phyloP scores from a whole-genome alignment of 2,113 vertebrate species.

The Anthoscopus minutus region DNA sequence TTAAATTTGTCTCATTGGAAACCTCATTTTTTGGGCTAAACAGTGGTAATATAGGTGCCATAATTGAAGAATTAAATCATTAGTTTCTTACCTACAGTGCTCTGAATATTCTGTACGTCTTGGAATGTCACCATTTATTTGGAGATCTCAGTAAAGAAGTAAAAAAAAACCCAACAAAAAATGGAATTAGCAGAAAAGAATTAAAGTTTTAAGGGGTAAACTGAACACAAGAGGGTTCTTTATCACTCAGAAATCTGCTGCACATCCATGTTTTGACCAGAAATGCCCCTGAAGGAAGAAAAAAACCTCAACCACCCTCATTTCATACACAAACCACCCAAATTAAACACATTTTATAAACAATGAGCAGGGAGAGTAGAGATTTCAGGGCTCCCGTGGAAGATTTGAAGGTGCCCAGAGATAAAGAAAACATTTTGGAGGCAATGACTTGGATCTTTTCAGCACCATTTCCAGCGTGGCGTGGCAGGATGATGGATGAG shows the following conservation, averaged over 20 bases:
- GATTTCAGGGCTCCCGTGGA: not conserved
- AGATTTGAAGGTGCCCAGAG: not conserved
- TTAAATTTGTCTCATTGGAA: not conserved
- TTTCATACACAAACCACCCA: not conserved
- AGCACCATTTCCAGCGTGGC: not conserved
- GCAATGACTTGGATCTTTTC: conserved; percentile 49
- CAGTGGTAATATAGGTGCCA: not conserved
- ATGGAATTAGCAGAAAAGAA: not conserved
- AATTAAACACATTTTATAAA: not conserved
- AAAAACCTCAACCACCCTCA: not conserved
- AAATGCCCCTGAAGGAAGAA: not conserved
- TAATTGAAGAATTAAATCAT: not conserved
- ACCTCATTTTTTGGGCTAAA: not conserved
- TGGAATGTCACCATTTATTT: not conserved
- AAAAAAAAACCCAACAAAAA: not conserved
- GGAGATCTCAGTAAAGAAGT: not conserved
- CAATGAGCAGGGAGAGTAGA: not conserved
- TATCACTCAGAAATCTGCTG: not conserved
- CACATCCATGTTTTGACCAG: not conserved
- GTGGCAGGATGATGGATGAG: conserved; percentile 46
- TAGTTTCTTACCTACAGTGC: not conserved
- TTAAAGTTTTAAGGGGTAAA: not conserved
- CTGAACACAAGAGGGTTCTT: not conserved
- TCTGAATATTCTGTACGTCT: not conserved
- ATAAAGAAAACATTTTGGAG: conserved; percentile 40